A percentile compares a stretch with the other conserved stretches of the same genome.
Conservation (phyloP, 1,140 invertebrate genomes). For the Rhopalosiphum padi region DNA sequence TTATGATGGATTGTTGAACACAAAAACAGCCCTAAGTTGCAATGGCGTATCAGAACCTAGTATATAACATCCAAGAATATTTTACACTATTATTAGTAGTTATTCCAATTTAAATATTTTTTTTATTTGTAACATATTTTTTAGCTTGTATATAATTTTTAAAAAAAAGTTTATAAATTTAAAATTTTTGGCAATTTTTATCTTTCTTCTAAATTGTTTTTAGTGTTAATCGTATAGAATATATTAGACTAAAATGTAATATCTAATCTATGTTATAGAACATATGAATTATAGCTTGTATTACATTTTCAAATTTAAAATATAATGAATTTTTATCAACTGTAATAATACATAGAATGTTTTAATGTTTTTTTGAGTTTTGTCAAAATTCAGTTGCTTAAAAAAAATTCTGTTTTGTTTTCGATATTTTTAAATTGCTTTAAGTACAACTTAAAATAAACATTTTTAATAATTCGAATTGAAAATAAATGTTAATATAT, state of each 20-base stretch:
- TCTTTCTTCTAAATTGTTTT: neutral
- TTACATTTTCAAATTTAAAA: neutral
- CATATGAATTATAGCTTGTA: neutral
- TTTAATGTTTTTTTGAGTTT: neutral
- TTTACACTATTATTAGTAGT: neutral
- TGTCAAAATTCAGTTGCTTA: neutral
- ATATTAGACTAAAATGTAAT: neutral
- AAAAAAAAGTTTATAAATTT: neutral
- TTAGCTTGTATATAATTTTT: neutral
- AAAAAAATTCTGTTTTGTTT: neutral
- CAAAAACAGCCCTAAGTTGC: neutral
- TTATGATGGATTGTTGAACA: neutral
- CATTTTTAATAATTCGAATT: neutral
- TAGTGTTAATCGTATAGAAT: neutral
- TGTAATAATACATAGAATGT: rapidly evolving
- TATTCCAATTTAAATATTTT: neutral
- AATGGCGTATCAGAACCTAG: neutral
- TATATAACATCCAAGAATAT: neutral
- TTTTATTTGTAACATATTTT: neutral
- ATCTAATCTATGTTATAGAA: neutral
- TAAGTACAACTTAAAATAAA: neutral
- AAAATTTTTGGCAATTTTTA: neutral
- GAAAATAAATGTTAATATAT: neutral
- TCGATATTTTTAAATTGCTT: neutral
- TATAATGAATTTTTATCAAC: neutral